Base-by-base conservation (phyloP, 1,140 invertebrate species). In the Heliconius congener region DNA sequence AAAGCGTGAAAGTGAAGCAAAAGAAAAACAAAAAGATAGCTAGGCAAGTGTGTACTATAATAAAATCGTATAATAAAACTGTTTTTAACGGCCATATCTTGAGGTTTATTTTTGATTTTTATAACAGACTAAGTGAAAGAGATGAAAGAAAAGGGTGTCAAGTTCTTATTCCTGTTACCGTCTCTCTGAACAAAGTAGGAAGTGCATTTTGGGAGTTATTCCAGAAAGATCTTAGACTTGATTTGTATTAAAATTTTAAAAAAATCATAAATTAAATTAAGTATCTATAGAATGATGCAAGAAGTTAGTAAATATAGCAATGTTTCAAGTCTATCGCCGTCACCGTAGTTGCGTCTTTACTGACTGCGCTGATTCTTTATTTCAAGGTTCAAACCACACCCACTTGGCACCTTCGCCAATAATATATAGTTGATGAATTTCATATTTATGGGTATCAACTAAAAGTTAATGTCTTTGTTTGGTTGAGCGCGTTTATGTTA, bases 31-130 rank as follows among this genome's bases (percentile, higher is more conserved):
- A n/a, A 57, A 23, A 23, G 6, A 57, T n/a, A 8, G n/a, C 8
- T 57, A 2, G 1, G n/a, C 55, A 18, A 42, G 1, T 39, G 34
- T 18, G 16, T 70, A 16, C 39, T 18, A 76, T 71, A 34, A 72
- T 71, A 34, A 72, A 77, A 71, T 16, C 18, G 11, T 19, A 70
- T 60, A 39, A 66, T 74, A 79, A 73, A 50, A 55, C 39, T 74
- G 66, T 46, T 57, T 71, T 11, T 2, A 55, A 76, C 11, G 60
- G n/a, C 52, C 55, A 34, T 70, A 70, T 34, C 57, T 71, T 71
- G 11, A 34, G 74, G 39, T 76, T 27, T 50, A 76, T 70, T 76
- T 70, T 50, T 18, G 27, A 70, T 46, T 70, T 76, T 76, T 76
- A 76, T 46, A n/a, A 46, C 74, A 30, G 13, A 66, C 60, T 66